Evolutionary conservation across 2,113 vertebrate genomes (phyloP).

Genomic region (Syrmaticus mikado): DNA sequence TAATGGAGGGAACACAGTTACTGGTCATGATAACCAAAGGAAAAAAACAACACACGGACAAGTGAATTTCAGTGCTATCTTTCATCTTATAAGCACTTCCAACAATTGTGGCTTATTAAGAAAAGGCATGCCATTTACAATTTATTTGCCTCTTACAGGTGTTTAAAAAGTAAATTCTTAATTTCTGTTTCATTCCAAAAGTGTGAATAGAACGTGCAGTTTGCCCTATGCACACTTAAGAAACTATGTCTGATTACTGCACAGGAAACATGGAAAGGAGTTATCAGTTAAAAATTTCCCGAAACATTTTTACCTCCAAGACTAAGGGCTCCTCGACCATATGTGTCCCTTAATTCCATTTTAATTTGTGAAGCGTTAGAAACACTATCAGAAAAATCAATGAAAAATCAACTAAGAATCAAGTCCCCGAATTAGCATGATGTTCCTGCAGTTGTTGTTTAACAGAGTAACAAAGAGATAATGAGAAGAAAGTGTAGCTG

Average conservation of each 20-base stretch:
- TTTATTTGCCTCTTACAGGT: neutral
- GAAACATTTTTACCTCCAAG: neutral
- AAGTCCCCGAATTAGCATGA: neutral
- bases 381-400: neutral
- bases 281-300: neutral
- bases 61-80: neutral
- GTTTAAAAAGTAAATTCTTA: neutral
- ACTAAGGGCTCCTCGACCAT: neutral
- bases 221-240: accelerated
- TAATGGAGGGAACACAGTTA: neutral
- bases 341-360: neutral
- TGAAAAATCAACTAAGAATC: neutral
- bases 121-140: neutral
- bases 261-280: neutral
- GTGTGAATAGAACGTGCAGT: neutral
- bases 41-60: neutral
- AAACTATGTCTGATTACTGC: neutral
- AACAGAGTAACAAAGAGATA: neutral
- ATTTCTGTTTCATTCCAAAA: neutral
- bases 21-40: neutral
- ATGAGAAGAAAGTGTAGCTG: neutral
- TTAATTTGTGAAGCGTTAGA: neutral
- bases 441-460: neutral
- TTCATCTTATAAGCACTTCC: neutral
- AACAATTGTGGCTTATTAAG: neutral